These are phyloP conservation scores for Timema podura DNA, from an alignment of 2,888 invertebrate species.

Conservation along the genomic window DNA sequence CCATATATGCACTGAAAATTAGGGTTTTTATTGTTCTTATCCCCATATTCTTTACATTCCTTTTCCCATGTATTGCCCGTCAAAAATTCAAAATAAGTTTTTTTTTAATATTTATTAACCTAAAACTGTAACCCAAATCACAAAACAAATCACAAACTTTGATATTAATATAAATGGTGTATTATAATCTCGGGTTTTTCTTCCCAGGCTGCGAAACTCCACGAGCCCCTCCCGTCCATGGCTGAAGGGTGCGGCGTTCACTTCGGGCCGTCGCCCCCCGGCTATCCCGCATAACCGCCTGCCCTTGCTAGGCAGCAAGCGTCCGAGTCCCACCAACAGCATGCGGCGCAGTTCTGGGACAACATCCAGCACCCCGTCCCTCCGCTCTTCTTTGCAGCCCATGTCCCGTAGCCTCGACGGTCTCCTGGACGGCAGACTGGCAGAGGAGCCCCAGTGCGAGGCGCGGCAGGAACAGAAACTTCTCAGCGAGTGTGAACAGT, in stretches of 20 bases:
- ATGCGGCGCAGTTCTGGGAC: conserved; percentile 24
- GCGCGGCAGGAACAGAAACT: conserved; percentile 23
- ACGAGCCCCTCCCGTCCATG: conserved; percentile 61
- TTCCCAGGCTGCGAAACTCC: conserved; percentile 59
- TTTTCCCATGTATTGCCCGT: no score
- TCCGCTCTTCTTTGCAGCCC: conserved; percentile 46
- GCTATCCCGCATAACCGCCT: conserved; percentile 36
- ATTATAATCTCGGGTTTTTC: no score
- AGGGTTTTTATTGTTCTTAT: no score
- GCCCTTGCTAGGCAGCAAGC: conserved; percentile 19
- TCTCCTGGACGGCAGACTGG: conserved; percentile 48
- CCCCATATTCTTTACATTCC: no score
- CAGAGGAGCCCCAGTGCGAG: conserved; percentile 31
- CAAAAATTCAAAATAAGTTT: no score
- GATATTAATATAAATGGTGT: no score
- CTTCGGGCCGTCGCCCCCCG: conserved; percentile 39
- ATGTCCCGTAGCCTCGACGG: conserved; percentile 60
- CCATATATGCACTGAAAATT: no score
- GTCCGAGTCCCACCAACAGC: conserved; percentile 23
- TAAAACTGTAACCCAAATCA: no score
- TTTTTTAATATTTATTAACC: no score
- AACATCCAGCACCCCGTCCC: conserved; percentile 37
- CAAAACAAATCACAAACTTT: no score
- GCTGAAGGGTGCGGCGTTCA: conserved; percentile 44
- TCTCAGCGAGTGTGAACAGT: conserved; percentile 33